Percentiles rank a stretch among this genome's conserved stretches.
Conservation (phyloP, 2,888 invertebrate species). For the Itoplectis maculator region DNA sequence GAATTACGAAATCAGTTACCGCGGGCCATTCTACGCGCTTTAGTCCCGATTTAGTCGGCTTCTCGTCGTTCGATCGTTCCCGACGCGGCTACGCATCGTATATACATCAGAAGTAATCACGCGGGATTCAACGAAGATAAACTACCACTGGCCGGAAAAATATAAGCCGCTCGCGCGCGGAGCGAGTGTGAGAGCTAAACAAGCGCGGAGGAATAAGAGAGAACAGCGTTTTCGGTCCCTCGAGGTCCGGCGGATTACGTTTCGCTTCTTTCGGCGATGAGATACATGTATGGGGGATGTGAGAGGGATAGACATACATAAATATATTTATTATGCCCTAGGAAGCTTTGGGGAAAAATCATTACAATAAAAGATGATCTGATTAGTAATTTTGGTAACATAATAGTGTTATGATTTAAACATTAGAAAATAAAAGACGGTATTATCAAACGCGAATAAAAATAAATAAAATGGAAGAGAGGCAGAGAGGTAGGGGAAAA, state of each 20-base stretch:
- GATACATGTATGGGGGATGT: background rate
- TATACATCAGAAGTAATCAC: constrained; percentile 30
- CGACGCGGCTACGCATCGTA: background rate
- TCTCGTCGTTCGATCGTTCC: constrained; percentile 14
- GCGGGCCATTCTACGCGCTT: constrained; percentile 16
- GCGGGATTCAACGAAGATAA: constrained; percentile 45
- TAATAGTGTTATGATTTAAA: no score
- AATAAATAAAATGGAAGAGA: no score
- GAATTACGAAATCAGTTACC: background rate
- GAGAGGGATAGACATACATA: no score
- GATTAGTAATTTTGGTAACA: no score
- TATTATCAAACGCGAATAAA: no score
- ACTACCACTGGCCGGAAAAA: constrained; percentile 20
- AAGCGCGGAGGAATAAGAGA: background rate
- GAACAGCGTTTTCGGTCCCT: constrained; percentile 8
- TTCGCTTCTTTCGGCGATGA: background rate
- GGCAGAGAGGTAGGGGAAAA: no score
- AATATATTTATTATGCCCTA: no score
- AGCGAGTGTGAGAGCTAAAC: no score
- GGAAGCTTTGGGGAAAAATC: no score
- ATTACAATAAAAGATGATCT: no score
- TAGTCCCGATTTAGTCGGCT: constrained; percentile 11
- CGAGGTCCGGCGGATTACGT: background rate
- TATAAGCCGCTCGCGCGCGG: constrained; percentile 5
- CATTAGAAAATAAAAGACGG: no score